A percentile compares a stretch with the other conserved stretches of the same genome.
phyloP scores from a whole-genome alignment of 2,113 vertebrate species.

The Pituophis catenifer region DNA sequence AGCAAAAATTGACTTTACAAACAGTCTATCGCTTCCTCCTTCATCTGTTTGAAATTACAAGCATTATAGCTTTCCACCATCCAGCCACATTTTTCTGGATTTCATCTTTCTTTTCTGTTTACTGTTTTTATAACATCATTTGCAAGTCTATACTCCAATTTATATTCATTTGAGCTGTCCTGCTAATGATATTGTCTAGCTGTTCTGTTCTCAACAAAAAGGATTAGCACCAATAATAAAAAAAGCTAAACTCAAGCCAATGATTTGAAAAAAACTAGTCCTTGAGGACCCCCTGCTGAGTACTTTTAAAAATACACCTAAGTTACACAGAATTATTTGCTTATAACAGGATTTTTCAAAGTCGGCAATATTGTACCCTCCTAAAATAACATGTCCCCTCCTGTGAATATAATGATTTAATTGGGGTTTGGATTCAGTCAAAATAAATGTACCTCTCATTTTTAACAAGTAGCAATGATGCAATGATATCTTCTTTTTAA shows the following conservation, averaged over 20 bases:
- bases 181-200: background rate
- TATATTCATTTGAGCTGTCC: background rate
- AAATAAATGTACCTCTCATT: background rate
- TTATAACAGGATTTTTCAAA: background rate
- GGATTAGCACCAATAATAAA: slow-evolving; percentile 20
- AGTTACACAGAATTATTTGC: background rate
- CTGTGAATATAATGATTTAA: background rate
- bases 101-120: background rate
- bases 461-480: background rate
- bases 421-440: background rate
- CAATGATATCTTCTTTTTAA: background rate
- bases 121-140: background rate
- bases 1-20: background rate
- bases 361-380: background rate
- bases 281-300: slow-evolving; percentile 72
- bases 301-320: slow-evolving; percentile 34
- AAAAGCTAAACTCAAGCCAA: background rate
- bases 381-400: background rate
- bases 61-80: background rate
- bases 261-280: slow-evolving; percentile 4
- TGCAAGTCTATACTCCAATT: background rate
- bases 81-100: background rate
- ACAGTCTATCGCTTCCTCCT: background rate
- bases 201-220: slow-evolving; percentile 14
- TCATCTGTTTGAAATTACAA: background rate